Evolutionary conservation across 2,797 vertebrate genomes (phyloP).

Genomic region (Tokudaia muenninki): DNA sequence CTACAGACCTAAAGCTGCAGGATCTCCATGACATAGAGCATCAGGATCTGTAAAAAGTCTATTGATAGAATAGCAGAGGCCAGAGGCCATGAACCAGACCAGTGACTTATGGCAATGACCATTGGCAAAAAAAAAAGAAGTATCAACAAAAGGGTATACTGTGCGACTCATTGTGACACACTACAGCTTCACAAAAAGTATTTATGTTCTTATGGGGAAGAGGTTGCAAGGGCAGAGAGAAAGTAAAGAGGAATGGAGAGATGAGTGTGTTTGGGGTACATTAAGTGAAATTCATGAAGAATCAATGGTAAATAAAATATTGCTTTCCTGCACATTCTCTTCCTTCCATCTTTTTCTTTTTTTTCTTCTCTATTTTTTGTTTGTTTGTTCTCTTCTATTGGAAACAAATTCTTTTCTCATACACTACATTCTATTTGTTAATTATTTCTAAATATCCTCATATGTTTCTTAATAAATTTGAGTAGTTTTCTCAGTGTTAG

Average conservation of each 20-base stretch:
- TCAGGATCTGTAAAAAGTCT: not conserved
- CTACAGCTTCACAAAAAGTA: not conserved
- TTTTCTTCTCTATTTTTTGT: not conserved
- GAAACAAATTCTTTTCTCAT: not conserved
- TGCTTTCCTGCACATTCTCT: not conserved
- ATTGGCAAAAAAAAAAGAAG: not conserved
- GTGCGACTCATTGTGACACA: not conserved
- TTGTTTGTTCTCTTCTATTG: not conserved
- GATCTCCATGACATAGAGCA: not conserved
- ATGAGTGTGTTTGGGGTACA: not conserved
- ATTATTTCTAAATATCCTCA: not conserved
- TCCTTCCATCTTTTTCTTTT: not conserved
- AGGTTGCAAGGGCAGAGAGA: not conserved
- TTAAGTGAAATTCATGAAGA: not conserved
- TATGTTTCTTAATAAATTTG: not conserved
- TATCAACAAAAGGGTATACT: not conserved
- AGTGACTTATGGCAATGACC: not conserved
- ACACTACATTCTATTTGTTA: not conserved
- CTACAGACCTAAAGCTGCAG: not conserved
- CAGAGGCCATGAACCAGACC: not conserved
- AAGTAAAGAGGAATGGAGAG: not conserved
- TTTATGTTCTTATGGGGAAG: too few relatives aligned
- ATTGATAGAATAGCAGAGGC: not conserved
- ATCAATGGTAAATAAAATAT: not conserved
- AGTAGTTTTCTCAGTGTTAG: not conserved